These are phyloP conservation scores for Calameuta idolon DNA, from an alignment of 2,888 invertebrate species.

Conservation along the genomic window DNA sequence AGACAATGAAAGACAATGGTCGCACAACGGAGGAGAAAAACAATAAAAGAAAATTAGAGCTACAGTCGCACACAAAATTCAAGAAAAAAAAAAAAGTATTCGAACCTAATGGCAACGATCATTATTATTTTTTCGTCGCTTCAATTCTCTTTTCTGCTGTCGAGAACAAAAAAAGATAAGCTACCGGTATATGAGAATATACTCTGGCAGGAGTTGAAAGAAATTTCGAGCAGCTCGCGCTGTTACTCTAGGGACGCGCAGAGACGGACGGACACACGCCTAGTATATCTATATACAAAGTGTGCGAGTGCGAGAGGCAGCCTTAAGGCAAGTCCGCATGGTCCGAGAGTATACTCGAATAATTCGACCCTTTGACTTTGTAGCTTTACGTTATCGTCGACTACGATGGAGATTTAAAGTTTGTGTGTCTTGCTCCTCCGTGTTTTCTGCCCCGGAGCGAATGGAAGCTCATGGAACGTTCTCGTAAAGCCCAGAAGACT, in stretches of 20 bases:
- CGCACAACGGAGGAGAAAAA: background rate
- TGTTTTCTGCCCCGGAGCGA: slow-evolving; percentile 15
- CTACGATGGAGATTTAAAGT: background rate
- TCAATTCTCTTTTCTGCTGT: background rate
- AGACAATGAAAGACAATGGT: background rate
- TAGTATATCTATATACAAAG: slow-evolving; percentile 7
- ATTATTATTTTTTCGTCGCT: background rate
- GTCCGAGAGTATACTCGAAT: background rate
- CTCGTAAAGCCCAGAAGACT: background rate
- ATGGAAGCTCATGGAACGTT: background rate
- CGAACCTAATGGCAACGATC: background rate
- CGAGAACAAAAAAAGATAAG: background rate
- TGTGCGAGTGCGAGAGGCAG: background rate
- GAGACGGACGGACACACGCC: slow-evolving; percentile 26
- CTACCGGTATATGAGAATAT: background rate
- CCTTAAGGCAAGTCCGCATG: background rate
- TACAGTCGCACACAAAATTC: background rate
- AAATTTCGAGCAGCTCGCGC: background rate
- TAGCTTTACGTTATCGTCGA: background rate
- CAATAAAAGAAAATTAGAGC: background rate
- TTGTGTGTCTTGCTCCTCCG: slow-evolving; percentile 42
- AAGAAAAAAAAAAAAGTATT: background rate
- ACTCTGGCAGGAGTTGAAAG: background rate
- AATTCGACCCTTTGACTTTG: background rate
- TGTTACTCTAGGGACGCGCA: slow-evolving; percentile 16